Evolutionary conservation across 2,113 vertebrate species (phyloP), one percentile per base, ranked within the genome.

Genomic region (Elephas maximus): DNA sequence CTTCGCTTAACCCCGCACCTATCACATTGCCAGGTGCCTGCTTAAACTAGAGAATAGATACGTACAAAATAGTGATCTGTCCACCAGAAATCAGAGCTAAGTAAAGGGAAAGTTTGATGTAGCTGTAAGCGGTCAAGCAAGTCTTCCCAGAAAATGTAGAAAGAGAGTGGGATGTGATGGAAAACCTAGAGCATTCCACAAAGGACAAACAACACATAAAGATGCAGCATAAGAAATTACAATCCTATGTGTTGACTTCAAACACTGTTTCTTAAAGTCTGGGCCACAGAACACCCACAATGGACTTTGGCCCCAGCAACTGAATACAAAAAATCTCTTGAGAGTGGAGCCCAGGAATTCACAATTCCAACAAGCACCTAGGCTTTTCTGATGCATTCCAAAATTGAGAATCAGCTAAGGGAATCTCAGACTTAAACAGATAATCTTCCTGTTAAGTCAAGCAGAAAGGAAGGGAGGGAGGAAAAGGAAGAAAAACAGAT

Each of bases 201-300:
- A 94, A 96, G 45, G 53, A 89, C 5, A 57, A 44, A 67, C 2
- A 69, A 33, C n/a, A 80, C 33, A 71, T 14, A 28, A 93, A 86
- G 77, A 69, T 21, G 26, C 2, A 74, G 21, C 53, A 84, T 44
- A 84, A 93, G 60, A 95, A 73, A 48, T 45, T 48, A 93, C n/a
- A 57, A 71, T 81, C 14, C 51, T 45, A 18, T 45, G 21, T 6
- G 8, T 94, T 83, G 37, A 73, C 67, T 26, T 91, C 28, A 94
- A 93, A 62, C 76, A 79, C 63, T 28, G 3, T 81, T 90, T 91
- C 94, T 69, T 93, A 67, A 90, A 74, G 92, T 90, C 92, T 92
- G 90, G 96, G 73, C 87, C 53, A 65, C 28, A 95, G 96, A 95
- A 91, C 89, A 94, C 86, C 95, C 79, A 96, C 81, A 80, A 23